A percentile compares a stretch with the other conserved stretches of the same genome.
Conservation (phyloP, 2,888 invertebrate genomes). For the Criorhina ranunculi region DNA sequence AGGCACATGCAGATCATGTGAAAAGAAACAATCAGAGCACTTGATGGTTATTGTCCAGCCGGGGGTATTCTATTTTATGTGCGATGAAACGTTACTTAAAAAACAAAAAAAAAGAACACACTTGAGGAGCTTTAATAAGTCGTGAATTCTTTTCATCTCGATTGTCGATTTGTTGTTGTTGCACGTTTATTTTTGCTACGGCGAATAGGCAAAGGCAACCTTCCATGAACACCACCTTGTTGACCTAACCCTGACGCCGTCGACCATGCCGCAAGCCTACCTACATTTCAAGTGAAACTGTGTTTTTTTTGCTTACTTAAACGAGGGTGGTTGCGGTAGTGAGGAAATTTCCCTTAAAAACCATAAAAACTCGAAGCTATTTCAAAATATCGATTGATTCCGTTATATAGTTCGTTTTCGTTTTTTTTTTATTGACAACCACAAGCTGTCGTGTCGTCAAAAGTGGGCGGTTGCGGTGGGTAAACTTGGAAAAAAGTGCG, state of each 20-base stretch:
- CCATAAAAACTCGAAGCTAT: constrained; percentile 27
- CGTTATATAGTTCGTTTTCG: not conserved
- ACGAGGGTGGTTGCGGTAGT: not conserved
- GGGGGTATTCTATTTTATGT: not conserved
- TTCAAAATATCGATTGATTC: constrained; percentile 47
- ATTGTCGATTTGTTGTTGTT: not conserved
- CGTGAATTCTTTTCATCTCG: constrained; percentile 22
- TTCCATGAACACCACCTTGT: constrained; percentile 15
- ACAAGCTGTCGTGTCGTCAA: constrained; percentile 35
- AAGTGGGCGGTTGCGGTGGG: not conserved
- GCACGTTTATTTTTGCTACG: not conserved
- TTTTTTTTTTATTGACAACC: constrained; percentile 30
- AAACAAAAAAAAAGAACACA: constrained; percentile 13
- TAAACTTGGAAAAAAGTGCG: not conserved
- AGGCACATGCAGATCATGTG: constrained; percentile 59
- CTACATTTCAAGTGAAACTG: constrained; percentile 13
- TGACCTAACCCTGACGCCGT: constrained; percentile 46
- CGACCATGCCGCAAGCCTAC: constrained; percentile 5
- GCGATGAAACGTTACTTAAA: not conserved
- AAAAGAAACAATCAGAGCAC: constrained; percentile 47
- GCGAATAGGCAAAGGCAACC: constrained; percentile 2
- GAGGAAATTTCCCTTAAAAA: constrained; percentile 33
- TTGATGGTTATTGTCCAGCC: constrained; percentile 43
- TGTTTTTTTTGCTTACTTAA: constrained; percentile 8
- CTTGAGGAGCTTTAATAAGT: constrained; percentile 39